A percentile compares a stretch with the other conserved stretches of the same genome.
phyloP scores from a whole-genome alignment of 2,113 vertebrate species.

The Cnemophilus loriae region DNA sequence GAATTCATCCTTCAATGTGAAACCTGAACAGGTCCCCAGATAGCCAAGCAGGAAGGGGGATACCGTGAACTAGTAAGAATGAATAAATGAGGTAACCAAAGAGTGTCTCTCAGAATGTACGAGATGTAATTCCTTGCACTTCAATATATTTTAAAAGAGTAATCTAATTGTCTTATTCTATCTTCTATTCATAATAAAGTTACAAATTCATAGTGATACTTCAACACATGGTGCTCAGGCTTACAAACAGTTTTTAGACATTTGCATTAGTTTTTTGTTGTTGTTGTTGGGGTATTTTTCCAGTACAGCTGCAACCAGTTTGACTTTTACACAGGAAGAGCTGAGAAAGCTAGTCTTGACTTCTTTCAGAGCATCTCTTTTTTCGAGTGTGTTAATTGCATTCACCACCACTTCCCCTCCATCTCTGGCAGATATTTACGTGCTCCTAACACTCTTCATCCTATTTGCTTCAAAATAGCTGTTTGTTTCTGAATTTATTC shows the following conservation, averaged over 20 bases:
- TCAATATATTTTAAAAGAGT: background rate
- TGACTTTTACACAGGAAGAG: background rate
- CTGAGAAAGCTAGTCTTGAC: background rate
- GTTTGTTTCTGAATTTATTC: background rate
- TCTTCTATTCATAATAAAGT: background rate
- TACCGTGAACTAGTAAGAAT: background rate
- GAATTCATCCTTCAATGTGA: conserved; percentile 47
- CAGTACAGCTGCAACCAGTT: background rate
- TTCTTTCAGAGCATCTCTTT: background rate
- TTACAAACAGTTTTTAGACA: background rate
- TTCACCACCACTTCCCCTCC: background rate
- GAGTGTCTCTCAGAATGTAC: background rate
- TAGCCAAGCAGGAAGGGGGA: background rate
- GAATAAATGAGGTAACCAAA: conserved; percentile 24
- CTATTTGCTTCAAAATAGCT: background rate
- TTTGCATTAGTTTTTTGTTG: background rate
- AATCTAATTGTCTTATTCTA: background rate
- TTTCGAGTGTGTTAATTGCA: background rate
- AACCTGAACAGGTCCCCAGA: conserved; percentile 40
- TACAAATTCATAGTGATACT: background rate
- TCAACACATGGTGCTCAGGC: background rate
- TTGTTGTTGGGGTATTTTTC: background rate
- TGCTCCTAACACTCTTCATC: background rate
- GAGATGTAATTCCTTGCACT: background rate
- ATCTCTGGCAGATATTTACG: background rate